Conservation (phyloP, 2,113 vertebrate species). For the Rhinoderma darwinii region DNA sequence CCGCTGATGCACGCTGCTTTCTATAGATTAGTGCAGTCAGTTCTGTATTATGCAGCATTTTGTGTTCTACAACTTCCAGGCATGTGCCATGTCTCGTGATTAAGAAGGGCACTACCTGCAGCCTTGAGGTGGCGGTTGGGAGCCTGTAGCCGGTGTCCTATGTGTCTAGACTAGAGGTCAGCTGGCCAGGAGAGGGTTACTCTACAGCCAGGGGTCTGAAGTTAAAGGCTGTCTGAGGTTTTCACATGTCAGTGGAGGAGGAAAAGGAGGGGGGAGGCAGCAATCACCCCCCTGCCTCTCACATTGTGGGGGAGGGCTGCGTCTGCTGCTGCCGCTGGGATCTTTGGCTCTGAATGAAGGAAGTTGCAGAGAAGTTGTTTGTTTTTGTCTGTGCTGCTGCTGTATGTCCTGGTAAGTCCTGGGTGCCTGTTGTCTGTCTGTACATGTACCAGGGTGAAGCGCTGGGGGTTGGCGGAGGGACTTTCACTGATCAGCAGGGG, state of each 20-base stretch:
- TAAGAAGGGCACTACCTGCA: background rate
- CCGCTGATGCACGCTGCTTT: too few relatives aligned
- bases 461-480: background rate
- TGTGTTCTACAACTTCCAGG: background rate
- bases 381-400: conserved; percentile 45
- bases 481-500: background rate
- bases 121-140: background rate
- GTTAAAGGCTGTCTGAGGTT: conserved; percentile 41
- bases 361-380: conserved; percentile 48
- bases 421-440: conserved; percentile 1
- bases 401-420: conserved; percentile 37
- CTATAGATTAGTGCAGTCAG: background rate
- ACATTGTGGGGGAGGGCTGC: conserved; percentile 40
- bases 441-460: background rate
- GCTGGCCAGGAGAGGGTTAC: conserved; percentile 44
- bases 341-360: conserved; percentile 46
- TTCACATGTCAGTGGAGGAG: conserved; percentile 50
- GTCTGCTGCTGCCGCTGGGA: conserved; percentile 17
- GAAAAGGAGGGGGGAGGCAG: background rate
- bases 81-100: background rate
- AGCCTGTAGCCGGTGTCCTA: background rate
- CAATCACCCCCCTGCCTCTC: background rate
- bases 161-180: conserved; percentile 20
- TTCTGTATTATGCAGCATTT: background rate
- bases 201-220: conserved; percentile 18